phyloP scores from a whole-genome alignment of 2,797 vertebrate genomes.

The Bryconaethiops microstoma region DNA sequence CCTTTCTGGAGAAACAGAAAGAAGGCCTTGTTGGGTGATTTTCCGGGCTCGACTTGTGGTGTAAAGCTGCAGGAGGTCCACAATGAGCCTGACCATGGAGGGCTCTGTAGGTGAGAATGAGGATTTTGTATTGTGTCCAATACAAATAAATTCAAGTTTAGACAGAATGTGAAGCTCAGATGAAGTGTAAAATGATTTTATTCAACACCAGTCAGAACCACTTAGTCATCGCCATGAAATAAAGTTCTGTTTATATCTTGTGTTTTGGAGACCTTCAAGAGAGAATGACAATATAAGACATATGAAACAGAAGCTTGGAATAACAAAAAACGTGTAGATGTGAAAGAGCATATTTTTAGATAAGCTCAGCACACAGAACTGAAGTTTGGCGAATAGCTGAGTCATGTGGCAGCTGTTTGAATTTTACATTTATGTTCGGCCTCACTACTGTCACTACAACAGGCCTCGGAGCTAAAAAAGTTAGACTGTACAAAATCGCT shows the following conservation, averaged over 20 bases:
- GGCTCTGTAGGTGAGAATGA: too few species aligned
- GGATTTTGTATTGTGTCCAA: too few species aligned
- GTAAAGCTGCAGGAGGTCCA: too few species aligned
- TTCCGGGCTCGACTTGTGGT: too few species aligned
- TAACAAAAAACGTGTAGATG: slow-evolving; percentile 43
- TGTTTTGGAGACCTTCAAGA: slow-evolving; percentile 16
- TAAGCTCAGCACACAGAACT: slow-evolving; percentile 33
- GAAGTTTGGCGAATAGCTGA: slow-evolving; percentile 44
- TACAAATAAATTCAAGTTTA: too few species aligned
- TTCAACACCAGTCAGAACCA: not conserved
- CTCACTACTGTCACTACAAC: slow-evolving; percentile 19
- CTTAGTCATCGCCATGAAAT: not conserved
- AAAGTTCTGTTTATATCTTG: not conserved
- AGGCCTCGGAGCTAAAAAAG: not conserved
- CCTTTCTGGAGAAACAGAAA: too few species aligned
- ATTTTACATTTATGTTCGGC: slow-evolving; percentile 35
- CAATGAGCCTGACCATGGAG: too few species aligned
- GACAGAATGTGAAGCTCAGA: not conserved
- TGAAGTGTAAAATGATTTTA: slow-evolving; percentile 10
- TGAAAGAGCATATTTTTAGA: slow-evolving; percentile 56
- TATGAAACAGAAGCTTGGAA: slow-evolving; percentile 21
- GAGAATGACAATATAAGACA: slow-evolving; percentile 3
- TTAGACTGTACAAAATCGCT: not conserved
- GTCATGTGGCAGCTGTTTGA: slow-evolving; percentile 48
- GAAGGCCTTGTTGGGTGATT: too few species aligned